Percentiles rank a stretch among this genome's conserved stretches.
phyloP scores from a whole-genome alignment of 2,113 vertebrate species.

The Semnornis frantzii region DNA sequence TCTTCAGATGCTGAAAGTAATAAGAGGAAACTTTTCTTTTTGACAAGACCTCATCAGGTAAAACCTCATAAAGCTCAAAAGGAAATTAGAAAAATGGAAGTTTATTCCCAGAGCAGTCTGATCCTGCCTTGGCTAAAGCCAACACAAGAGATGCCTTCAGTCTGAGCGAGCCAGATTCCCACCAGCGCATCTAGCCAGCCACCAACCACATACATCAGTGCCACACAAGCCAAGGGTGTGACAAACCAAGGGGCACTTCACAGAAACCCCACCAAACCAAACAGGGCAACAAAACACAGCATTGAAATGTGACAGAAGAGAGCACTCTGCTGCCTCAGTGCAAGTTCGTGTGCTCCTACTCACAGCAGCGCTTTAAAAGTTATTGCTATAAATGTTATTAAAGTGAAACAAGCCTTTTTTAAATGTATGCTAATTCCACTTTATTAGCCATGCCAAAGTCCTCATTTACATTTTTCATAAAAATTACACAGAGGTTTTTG shows the following conservation, averaged over 20 bases:
- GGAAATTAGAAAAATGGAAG: slow-evolving; percentile 75
- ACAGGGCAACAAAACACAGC: background rate
- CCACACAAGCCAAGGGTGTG: background rate
- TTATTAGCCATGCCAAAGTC: slow-evolving; percentile 76
- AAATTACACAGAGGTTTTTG: slow-evolving; percentile 79
- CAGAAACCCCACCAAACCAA: background rate
- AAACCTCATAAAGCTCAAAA: slow-evolving; percentile 76
- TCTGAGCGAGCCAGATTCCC: background rate
- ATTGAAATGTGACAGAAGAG: background rate
- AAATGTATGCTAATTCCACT: slow-evolving; percentile 77
- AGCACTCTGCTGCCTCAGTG: background rate
- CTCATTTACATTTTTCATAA: slow-evolving; percentile 99
- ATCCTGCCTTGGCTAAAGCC: slow-evolving; percentile 1
- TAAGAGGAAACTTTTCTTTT: slow-evolving; percentile 64
- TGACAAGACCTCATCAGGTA: slow-evolving; percentile 77
- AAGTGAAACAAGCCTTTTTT: slow-evolving; percentile 68
- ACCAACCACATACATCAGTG: background rate
- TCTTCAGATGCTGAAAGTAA: slow-evolving; percentile 35
- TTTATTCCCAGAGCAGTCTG: slow-evolving; percentile 60
- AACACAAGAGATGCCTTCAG: background rate
- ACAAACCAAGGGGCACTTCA: background rate
- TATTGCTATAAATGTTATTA: slow-evolving; percentile 53
- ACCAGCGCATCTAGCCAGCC: too few relatives aligned
- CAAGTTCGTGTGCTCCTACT: slow-evolving; percentile 12
- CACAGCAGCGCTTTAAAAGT: slow-evolving; percentile 35